Percentiles rank a stretch among this genome's conserved stretches.
Conservation (phyloP, 2,797 vertebrate genomes). For the Pantherophis vulpinus region DNA sequence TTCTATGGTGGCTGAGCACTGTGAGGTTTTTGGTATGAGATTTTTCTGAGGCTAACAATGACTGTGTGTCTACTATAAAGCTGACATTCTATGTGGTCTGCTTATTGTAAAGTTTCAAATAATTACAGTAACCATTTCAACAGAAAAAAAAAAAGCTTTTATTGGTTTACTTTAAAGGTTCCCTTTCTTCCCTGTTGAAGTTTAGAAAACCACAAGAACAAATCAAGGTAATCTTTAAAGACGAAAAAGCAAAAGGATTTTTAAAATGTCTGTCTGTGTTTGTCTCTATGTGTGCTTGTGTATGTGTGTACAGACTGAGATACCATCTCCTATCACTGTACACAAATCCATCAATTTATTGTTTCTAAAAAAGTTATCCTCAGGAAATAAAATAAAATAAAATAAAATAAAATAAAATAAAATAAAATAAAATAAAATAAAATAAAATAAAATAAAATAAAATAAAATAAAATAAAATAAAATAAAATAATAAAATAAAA, state of each 20-base stretch:
- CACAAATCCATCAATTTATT: neutral
- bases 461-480: no score
- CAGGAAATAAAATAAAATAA: neutral
- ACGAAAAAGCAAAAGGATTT: neutral
- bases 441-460: no score
- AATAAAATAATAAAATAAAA: neutral
- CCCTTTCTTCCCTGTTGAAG: slow-evolving; percentile 5
- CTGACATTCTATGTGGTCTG: neutral
- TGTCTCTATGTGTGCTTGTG: neutral
- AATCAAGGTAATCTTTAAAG: neutral
- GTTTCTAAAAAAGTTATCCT: neutral
- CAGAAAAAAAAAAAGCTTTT: neutral
- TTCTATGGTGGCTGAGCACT: slow-evolving; percentile 20
- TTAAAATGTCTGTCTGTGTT: neutral
- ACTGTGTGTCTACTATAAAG: neutral
- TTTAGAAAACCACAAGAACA: neutral
- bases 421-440: no score
- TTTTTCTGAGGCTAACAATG: slow-evolving; percentile 16
- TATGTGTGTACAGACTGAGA: rapidly evolving
- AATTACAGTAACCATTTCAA: neutral
- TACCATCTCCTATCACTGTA: neutral
- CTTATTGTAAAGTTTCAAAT: slow-evolving; percentile 6
- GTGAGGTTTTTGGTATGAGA: slow-evolving; percentile 24
- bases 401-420: neutral
- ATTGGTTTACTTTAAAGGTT: slow-evolving; percentile 8